phyloP scores from a whole-genome alignment of 2,113 vertebrate genomes.

The Zootoca vivipara region DNA sequence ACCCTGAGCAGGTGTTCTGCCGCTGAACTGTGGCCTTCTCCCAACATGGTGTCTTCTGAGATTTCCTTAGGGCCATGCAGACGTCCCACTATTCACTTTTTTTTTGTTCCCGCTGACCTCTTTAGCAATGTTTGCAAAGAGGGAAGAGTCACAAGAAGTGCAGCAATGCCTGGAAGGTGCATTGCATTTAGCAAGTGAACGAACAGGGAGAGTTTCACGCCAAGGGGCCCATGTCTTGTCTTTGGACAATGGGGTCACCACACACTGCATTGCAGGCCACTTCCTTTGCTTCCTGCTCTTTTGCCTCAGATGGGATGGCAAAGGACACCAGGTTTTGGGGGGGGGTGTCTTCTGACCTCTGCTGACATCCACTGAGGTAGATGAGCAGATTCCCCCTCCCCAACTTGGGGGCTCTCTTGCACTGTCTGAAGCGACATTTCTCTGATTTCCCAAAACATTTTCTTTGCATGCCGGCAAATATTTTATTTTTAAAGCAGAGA shows the following conservation, averaged over 20 bases:
- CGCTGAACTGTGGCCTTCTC: background rate
- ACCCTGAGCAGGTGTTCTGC: background rate
- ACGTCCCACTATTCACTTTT: background rate
- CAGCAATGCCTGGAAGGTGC: too few species aligned
- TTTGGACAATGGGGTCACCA: background rate
- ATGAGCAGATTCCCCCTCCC: background rate
- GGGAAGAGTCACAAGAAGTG: background rate
- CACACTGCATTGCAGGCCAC: background rate
- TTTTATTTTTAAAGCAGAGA: background rate
- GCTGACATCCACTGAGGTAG: background rate
- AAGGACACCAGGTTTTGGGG: background rate
- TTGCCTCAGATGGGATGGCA: background rate
- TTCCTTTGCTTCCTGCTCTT: background rate
- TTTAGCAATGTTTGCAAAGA: background rate
- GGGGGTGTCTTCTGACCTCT: background rate
- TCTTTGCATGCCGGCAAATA: too few species aligned
- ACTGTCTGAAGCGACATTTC: background rate
- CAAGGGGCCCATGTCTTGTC: background rate
- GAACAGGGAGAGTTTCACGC: too few species aligned
- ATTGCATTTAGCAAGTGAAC: too few species aligned
- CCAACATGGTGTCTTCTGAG: background rate
- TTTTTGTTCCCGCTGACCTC: background rate
- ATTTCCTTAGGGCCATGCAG: too few species aligned
- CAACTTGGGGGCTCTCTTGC: background rate
- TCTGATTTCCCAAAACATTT: background rate